Base-by-base conservation (phyloP, 92 coral and sea anemone species). In the Palythoa heliodiscus region DNA sequence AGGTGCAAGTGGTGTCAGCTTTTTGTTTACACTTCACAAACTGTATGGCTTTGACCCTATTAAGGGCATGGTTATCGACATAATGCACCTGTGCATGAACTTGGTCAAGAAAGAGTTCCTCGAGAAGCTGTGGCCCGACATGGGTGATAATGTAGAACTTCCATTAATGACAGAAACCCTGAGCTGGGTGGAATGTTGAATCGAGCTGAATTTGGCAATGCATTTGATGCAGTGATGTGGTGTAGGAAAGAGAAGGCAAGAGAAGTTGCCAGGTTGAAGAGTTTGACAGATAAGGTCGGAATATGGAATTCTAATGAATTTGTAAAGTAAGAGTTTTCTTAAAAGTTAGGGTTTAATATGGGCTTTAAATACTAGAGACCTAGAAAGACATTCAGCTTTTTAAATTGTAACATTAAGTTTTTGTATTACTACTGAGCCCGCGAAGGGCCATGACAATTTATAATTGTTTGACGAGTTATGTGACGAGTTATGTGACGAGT, bases 221-320 rank as follows among this genome's bases (percentile, higher is more conserved):
- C 89, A 37, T 89, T 89, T 55, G 73, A 60, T 38, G 90, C 91
- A 43, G 87, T 93, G 58, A 12, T 52, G 19, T 93, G 97, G 93
- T 76, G 89, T 2, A 20, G 81, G 3, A 92, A 93, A 69, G 93
- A 91, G 40, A 93, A 91, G 58, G 89, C 75, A 4, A 91, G 81
- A 35, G 93, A 95, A 78, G 95, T 91, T 11, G 97, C 90, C 2
- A 76, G 87, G 43, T 11, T 93, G 57, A 73, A 80, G 29, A 60
- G 83, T 24, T 74, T 93, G 5, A 93, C 97, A 1, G 95, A 91
- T 74, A 93, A 93, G 76, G 88, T 91, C 3, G 97, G 94, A 40
- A 75, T 91, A 63, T 93, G 94, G 94, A 93, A 91, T 63, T 89
- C 94, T 10, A 87, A 87, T 66, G 94, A 93, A n/a, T 91, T 91